Evolutionary conservation across 2,113 vertebrate genomes (phyloP).

Genomic region (Hippoglossus stenolepis): DNA sequence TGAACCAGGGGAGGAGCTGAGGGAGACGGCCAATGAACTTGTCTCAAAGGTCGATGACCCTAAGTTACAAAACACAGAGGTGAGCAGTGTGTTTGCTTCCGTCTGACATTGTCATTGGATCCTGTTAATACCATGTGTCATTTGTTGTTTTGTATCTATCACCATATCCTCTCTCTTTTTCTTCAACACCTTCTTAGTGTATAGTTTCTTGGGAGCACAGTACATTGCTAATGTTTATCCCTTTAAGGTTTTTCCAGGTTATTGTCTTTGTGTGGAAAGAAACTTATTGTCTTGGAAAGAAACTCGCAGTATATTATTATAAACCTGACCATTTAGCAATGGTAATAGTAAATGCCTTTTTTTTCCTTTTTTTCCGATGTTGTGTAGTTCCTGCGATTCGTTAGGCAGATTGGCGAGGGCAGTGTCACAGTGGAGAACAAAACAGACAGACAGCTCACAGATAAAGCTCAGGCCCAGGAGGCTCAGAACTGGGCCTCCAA

Average conservation of each 20-base stretch:
- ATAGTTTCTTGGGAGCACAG: not conserved
- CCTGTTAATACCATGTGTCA: slow-evolving; percentile 9
- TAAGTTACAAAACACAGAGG: slow-evolving; percentile 95
- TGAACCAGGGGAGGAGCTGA: slow-evolving; percentile 90
- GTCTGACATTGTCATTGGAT: not conserved
- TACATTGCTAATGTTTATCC: not conserved
- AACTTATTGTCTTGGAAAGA: slow-evolving; percentile 22
- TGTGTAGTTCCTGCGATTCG: slow-evolving; percentile 98
- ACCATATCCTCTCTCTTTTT: slow-evolving; percentile 47
- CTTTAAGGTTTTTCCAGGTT: slow-evolving; percentile 1
- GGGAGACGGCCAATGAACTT: slow-evolving; percentile 92
- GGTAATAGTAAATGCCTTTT: slow-evolving; percentile 64
- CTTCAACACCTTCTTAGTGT: slow-evolving; percentile 30
- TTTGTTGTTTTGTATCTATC: slow-evolving; percentile 48
- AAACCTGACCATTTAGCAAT: slow-evolving; percentile 31
- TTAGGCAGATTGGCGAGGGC: slow-evolving; percentile 99
- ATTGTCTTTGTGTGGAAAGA: slow-evolving; percentile 13
- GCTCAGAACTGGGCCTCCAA: slow-evolving; percentile 97
- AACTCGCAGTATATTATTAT: slow-evolving; percentile 16
- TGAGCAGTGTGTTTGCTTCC: slow-evolving; percentile 72
- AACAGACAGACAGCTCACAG: slow-evolving; percentile 85
- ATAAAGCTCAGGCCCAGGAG: slow-evolving; percentile 89
- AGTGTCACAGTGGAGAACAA: slow-evolving; percentile 88
- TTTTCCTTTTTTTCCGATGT: slow-evolving; percentile 75
- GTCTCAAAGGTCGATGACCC: slow-evolving; percentile 96